These are phyloP conservation scores for Meiosimyza platycephala DNA, from an alignment of 2,888 invertebrate genomes.

Conservation along the genomic window DNA sequence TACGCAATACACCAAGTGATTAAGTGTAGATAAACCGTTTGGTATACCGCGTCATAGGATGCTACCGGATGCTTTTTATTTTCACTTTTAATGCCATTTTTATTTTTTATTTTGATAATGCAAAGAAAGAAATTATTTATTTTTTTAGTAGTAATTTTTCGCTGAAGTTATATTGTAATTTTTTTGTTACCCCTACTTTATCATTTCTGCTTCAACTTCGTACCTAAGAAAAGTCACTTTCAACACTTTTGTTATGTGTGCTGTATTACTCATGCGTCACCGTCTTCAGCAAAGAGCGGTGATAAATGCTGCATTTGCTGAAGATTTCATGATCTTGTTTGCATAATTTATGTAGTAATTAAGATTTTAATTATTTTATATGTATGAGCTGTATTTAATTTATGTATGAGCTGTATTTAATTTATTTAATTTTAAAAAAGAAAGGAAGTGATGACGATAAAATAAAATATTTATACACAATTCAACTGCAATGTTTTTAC, in stretches of 20 bases:
- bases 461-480: conserved; percentile 12
- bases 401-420: conserved; percentile 10
- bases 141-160: neutral
- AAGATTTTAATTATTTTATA: conserved; percentile 11
- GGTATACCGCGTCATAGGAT: conserved; percentile 27
- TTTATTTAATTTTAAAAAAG: conserved; percentile 3
- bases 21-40: conserved; percentile 34
- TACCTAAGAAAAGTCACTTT: neutral
- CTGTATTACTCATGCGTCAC: conserved; percentile 4
- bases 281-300: neutral
- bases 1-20: conserved; percentile 70
- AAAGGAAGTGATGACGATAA: neutral
- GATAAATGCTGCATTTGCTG: neutral
- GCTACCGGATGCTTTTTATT: conserved; percentile 55
- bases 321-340: neutral
- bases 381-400: conserved; percentile 10
- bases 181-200: neutral
- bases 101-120: conserved; percentile 41
- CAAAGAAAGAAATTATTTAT: conserved; percentile 19
- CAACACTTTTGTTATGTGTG: neutral
- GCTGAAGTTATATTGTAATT: neutral
- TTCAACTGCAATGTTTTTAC: too few relatives aligned
- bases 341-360: conserved; percentile 12
- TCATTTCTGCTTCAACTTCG: neutral
- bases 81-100: conserved; percentile 61